Evolutionary conservation across 2,113 vertebrate species (phyloP).

Genomic region (Microcebus ravelobensis): DNA sequence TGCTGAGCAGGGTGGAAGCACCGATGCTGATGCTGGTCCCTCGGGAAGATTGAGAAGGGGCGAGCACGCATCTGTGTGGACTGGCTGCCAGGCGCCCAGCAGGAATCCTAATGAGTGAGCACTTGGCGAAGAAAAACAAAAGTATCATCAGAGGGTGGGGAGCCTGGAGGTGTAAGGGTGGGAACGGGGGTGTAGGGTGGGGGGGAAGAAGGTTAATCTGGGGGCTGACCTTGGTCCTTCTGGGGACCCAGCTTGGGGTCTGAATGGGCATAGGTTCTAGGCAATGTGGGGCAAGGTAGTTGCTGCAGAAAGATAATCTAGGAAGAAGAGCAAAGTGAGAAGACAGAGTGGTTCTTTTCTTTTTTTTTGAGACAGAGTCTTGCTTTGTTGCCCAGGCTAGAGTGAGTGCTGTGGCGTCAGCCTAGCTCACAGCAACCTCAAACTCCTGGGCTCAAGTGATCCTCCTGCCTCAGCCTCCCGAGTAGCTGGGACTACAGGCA

Average conservation of each 20-base stretch:
- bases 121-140: not conserved
- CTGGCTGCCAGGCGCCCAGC: not conserved
- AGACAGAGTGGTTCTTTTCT: not conserved
- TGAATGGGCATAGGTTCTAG: not conserved
- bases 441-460: no score
- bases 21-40: not conserved
- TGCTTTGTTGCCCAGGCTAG: no score
- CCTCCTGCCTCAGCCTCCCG: no score
- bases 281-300: not conserved
- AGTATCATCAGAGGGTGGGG: not conserved
- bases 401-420: no score
- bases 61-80: not conserved
- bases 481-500: no score
- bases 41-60: not conserved
- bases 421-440: no score
- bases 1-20: not conserved
- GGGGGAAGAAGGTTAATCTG: not conserved
- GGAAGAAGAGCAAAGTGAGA: not conserved
- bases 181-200: not conserved
- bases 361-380: no score
- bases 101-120: not conserved
- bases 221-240: not conserved
- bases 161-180: not conserved
- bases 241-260: not conserved
- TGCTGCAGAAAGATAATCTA: not conserved